Evolutionary conservation across 2,888 invertebrate species (phyloP), one percentile per base, ranked within the genome.

Genomic region (Scaptomyza reducta): DNA sequence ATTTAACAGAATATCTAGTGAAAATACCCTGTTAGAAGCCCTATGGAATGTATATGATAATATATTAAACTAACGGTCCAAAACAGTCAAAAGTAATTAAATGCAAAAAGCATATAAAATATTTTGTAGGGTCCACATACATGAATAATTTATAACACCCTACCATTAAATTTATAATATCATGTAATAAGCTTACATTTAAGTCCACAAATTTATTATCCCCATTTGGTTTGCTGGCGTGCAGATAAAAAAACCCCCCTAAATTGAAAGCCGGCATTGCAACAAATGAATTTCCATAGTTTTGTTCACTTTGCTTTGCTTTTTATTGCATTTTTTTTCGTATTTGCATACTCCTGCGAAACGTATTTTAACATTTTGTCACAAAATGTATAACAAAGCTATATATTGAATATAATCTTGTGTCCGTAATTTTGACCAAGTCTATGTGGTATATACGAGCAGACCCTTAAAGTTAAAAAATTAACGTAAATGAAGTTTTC

Each of bases 241-340:
- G 25, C 29, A 44, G 16, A 31, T 50, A 33, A 1, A 18, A 42
- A 35, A 41, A 42, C 3, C 2, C 22, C 33, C 27, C 56, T 46
- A 61, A 66, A 77, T 62, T 38, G 51, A 64, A 60, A 66, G 58
- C 60, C 41, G 59, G 47, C 63, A 59, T 58, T 62, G 63, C 46
- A 62, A 49, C 67, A 72, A 83, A 70, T 80, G 69, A 58, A 75
- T 77, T 80, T 81, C 49, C 69, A 73, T 71, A 74, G 67, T 75
- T 81, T 75, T 79, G 44, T 63, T 50, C 69, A 73, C 69, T 84
- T 84, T 81, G 73, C 71, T 71, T 73, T 80, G 22, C 22, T 22
- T 3, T 4, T 22, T 22, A n/a, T 22, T 3, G 3, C 22, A 22
- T 22, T 22, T 22, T 22, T 5, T 5, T 22, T 22, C 22, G 3